Evolutionary conservation across 1,140 invertebrate genomes (phyloP), one percentile per base, ranked within the genome.

Genomic region (Papilio machaon): DNA sequence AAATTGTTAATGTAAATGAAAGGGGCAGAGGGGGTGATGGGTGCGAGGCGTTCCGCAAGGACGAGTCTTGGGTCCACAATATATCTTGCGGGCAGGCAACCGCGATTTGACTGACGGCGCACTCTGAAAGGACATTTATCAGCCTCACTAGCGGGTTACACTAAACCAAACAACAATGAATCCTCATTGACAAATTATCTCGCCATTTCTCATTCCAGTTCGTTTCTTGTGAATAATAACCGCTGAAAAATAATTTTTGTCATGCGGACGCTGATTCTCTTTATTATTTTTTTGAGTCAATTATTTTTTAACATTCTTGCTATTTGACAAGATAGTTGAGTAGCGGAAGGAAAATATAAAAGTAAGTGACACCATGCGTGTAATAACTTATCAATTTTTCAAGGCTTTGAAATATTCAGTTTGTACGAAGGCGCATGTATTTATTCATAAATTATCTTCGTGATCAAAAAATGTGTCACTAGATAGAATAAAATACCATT

Each of bases 141-240:
- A 92, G 91, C 87, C 90, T 94, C 92, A 92, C 91, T 91, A 92
- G 89, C 88, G 91, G 91, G 92, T 92, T 92, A 93, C 91, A 91
- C 90, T 92, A 91, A 91, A 93, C 90, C 93, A 93, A 94, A 94
- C 91, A 93, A 93, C 92, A 94, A 93, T 94, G 93, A 93, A 94
- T 94, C 91, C 90, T 93, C 91, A 94, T 94, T 93, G 92, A 93
- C 92, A 93, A 94, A 93, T 94, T 92, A 90, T 94, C 93, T 91
- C 85, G 81, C 81, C 85, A 89, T 92, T 92, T 91, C 89, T 92
- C 88, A 91, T 88, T 90, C 84, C 87, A 89, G 81, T 82, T 87
- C 84, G 81, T 86, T 88, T 90, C 89, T 90, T 88, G 86, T 88
- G 83, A 89, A 84, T 87, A 87, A 89, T 89, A 81, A 81, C 83